Conservation (phyloP, 1,140 invertebrate species). For the Drosophila hydei region DNA sequence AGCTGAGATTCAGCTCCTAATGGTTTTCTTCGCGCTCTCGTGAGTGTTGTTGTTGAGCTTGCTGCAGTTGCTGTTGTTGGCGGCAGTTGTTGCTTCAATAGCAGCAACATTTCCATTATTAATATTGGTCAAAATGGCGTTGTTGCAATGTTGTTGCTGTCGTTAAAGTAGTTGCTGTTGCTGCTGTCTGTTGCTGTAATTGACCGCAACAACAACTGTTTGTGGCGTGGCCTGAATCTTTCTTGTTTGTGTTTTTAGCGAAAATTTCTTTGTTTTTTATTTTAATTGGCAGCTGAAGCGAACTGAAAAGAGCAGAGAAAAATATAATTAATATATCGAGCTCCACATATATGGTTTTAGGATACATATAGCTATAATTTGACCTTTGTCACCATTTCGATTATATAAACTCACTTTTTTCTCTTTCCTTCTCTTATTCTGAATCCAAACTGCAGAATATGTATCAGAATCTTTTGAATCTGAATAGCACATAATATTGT, state of each 20-base stretch:
- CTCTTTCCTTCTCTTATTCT: too few relatives aligned
- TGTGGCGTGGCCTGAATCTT: constrained; percentile 63
- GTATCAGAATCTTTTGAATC: too few relatives aligned
- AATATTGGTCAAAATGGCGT: constrained; percentile 77
- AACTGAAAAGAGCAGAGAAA: constrained; percentile 48
- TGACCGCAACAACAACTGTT: constrained; percentile 71
- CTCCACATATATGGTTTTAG: too few relatives aligned
- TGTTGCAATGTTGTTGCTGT: constrained; percentile 57
- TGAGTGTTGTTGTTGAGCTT: constrained; percentile 32
- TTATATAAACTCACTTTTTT: too few relatives aligned
- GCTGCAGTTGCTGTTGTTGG: constrained; percentile 53
- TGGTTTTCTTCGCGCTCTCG: constrained; percentile 55
- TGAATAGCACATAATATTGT: too few relatives aligned
- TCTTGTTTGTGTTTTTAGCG: constrained; percentile 20
- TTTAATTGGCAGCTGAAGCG: constrained; percentile 42
- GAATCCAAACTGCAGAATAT: too few relatives aligned
- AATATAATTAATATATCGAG: background rate
- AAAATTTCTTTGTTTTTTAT: constrained; percentile 24
- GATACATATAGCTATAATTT: too few relatives aligned
- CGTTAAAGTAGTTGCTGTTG: constrained; percentile 35
- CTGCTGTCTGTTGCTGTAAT: constrained; percentile 38
- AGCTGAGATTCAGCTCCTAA: constrained; percentile 30
- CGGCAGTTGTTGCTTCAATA: constrained; percentile 64
- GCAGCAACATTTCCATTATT: constrained; percentile 80
- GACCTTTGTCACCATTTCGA: too few relatives aligned